Conservation (phyloP, 2,888 invertebrate species). For the Hyalella azteca region DNA sequence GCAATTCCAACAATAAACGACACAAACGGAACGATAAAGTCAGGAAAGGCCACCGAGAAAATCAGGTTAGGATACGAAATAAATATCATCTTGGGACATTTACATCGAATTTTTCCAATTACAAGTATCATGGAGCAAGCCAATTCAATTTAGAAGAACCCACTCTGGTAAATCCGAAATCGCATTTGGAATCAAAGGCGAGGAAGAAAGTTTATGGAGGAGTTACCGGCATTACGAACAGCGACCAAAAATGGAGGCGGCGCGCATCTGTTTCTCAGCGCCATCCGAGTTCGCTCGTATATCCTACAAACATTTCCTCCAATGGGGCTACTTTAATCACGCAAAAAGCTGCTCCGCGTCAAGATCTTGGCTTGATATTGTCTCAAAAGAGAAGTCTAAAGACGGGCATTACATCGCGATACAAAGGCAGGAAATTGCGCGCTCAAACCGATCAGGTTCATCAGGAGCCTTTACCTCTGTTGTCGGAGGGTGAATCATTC, state of each 20-base stretch:
- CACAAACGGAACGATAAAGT: neutral
- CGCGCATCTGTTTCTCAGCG: neutral
- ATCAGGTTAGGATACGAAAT: neutral
- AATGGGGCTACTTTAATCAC: neutral
- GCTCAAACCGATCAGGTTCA: neutral
- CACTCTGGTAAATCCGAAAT: neutral
- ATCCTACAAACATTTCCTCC: neutral
- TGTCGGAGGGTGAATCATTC: no score
- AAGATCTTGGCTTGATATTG: neutral
- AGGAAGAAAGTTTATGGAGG: neutral
- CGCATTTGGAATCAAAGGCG: conserved; percentile 10
- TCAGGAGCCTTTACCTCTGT: no score
- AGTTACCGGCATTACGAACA: neutral
- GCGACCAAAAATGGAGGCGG: neutral
- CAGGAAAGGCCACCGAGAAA: neutral
- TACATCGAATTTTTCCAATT: neutral
- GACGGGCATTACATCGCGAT: neutral
- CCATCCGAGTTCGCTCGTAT: neutral
- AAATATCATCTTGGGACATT: neutral
- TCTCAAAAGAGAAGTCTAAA: neutral
- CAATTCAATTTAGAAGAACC: neutral
- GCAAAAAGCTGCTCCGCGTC: neutral
- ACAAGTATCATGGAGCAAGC: neutral
- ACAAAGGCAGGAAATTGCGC: neutral
- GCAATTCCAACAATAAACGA: neutral